Percentiles rank a stretch among this genome's conserved stretches.
Evolutionary conservation across 2,888 invertebrate species (phyloP).

Genomic region (Drosophila maculinotata): DNA sequence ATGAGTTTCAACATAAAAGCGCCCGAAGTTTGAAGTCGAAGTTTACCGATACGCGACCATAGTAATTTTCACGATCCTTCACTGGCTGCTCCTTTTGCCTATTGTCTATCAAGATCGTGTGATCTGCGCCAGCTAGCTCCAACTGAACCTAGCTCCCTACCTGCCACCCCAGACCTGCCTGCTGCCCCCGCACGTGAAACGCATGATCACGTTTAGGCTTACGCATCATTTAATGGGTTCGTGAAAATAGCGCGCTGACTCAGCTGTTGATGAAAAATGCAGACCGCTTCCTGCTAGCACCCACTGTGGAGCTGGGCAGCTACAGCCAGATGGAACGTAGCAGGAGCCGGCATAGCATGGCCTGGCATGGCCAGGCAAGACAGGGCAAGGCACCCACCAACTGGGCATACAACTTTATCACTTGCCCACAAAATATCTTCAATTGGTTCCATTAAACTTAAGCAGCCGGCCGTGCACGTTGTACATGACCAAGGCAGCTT

Average conservation of each 20-base stretch:
- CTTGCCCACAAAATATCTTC: constrained; percentile 81
- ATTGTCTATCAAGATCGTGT: constrained; percentile 71
- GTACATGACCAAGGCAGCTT: constrained; percentile 49
- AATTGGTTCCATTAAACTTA: constrained; percentile 83
- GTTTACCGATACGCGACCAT: constrained; percentile 12
- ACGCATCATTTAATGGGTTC: constrained; percentile 78
- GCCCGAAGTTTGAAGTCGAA: constrained; percentile 1
- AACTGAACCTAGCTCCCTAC: too few species aligned
- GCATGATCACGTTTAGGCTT: constrained; percentile 74
- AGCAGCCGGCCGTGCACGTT: constrained; percentile 64
- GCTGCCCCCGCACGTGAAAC: constrained; percentile 32
- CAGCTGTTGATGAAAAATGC: constrained; percentile 65
- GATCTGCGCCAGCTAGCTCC: constrained; percentile 46
- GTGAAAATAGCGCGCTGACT: constrained; percentile 46
- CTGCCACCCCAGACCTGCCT: background rate
- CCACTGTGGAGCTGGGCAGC: constrained; percentile 8
- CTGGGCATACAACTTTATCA: constrained; percentile 82
- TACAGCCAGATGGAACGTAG: background rate
- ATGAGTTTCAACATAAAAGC: too few species aligned
- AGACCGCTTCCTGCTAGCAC: constrained; percentile 46
- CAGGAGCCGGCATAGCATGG: constrained; percentile 5
- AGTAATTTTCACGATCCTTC: constrained; percentile 40
- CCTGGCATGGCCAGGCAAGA: constrained; percentile 19
- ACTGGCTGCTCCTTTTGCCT: constrained; percentile 42
- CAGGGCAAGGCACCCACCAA: constrained; percentile 49